Base-by-base conservation (phyloP, 2,888 invertebrate species). In the Xestia xanthographa region DNA sequence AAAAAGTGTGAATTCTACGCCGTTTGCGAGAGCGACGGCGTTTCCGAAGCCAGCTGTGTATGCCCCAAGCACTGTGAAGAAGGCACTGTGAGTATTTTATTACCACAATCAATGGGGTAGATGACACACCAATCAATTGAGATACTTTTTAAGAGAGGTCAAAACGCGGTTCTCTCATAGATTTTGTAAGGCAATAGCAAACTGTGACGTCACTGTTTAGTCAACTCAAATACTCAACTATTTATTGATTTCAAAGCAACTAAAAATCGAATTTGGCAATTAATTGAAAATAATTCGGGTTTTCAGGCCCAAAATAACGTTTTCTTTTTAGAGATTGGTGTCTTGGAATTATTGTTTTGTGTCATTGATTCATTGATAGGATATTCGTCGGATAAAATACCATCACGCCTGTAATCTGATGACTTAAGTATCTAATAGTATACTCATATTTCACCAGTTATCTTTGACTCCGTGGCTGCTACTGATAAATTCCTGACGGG, bases 1-100 rank as follows among this genome's bases (percentile, higher is more conserved):
- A 97, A 97, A 90, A 97, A 97, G 91, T 98, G 98, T 92, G 98
- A 98, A 87, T 98, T 97, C 93, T 98, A 98, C 94, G 97, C 98
- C 0, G 97, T 97, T 29, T 98, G 98, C 92, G 98, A 98, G 87
- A 97, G 97, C 86, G 92, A 97, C 93, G 93, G 97, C 88, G 86
- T 97, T 91, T 95, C 97, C 91, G 97, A 97, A 92, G 92, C 97
- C 83, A 96, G 95, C 78, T 98, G 98, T 90, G 97, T 97, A 70
- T 98, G 98, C 85, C 97, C 97, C 5, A 96, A 97, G 89, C 95
- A 97, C 83, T 97, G 97, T 85, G 96, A 96, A 88, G 96, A 97
- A 85, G 96, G 96, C 82, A 97, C 97, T 71, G 96, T 97, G 82
- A 93, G 95, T 91, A 56, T 29, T 60, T 41, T 56, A 9, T 22